Evolutionary conservation across 2,797 vertebrate genomes (phyloP), one percentile per base, ranked within the genome.

Genomic region (Galago senegalensis): DNA sequence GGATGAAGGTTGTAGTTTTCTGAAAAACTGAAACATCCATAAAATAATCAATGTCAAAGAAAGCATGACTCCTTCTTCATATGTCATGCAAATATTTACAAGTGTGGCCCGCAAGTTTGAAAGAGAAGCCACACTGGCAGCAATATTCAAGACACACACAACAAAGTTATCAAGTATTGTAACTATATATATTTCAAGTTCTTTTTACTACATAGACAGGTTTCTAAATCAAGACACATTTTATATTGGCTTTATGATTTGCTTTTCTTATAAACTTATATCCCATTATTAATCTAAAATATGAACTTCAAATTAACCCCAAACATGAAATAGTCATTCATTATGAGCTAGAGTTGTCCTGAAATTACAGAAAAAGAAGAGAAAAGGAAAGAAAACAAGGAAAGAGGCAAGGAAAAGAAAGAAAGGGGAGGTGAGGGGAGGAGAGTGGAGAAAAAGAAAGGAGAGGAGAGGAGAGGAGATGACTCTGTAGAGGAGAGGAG

Each of bases 231-330:
- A 90, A 37, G 60, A 27, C 5, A 34, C 13, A 86, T 1, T 72
- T 2, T 29, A 34, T 53, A 5, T 25, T 53, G 25, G 3, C 27
- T 89, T 93, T 89, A n/a, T 87, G 20, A 37, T 67, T 81, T 91
- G 56, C 27, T 81, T 53, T 61, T 86, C 69, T 77, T 67, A 84
- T 31, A 10, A 93, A 94, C 12, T 29, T 81, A 49, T 76, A 85
- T 83, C 10, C 46, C 80, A 80, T 43, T 29, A 73, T 81, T 95
- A 85, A 81, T 23, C 34, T 79, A 25, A 96, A 91, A 77, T 18
- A 63, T n/a, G 70, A 87, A 89, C 12, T 73, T 88, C 13, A 27
- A 20, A 77, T 84, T 94, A 87, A 81, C 37, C 34, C 75, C 17
- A 97, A 87, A 73, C 29, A 75, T 3, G 13, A 31, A 65, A 65